Percentiles rank a stretch among this genome's conserved stretches.
These are phyloP conservation scores for Aythya baeri DNA, from an alignment of 2,113 vertebrate genomes.

Conservation along the genomic window DNA sequence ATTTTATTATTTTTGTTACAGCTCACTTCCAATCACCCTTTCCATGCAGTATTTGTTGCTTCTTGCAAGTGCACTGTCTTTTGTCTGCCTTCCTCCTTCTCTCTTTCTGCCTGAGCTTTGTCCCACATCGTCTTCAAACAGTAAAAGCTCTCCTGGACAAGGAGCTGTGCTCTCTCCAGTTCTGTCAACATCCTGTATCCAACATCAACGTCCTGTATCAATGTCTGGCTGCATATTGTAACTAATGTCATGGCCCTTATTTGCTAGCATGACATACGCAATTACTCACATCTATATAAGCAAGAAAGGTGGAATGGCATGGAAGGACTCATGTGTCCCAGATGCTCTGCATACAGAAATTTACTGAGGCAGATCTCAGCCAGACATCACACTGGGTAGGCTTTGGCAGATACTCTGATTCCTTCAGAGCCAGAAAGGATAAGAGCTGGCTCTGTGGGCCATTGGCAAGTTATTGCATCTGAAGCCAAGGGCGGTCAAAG, in stretches of 20 bases:
- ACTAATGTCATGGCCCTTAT: not conserved
- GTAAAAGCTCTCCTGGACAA: not conserved
- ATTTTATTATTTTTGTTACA: not conserved
- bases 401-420: not conserved
- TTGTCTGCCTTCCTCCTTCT: not conserved
- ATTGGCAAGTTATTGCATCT: not conserved
- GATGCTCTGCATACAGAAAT: not conserved
- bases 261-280: not conserved
- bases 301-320: not conserved
- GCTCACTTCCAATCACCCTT: not conserved
- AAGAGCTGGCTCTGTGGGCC: not conserved
- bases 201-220: not conserved
- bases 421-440: not conserved
- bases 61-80: not conserved
- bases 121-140: not conserved
- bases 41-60: not conserved
- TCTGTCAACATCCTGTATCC: not conserved
- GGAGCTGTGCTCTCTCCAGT: not conserved
- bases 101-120: constrained; percentile 27
- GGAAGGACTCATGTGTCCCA: not conserved
- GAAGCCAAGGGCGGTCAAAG: not conserved
- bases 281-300: not conserved
- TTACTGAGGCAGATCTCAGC: not conserved
- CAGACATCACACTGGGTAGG: not conserved
- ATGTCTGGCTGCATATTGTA: not conserved